Base-by-base conservation (phyloP, 2,888 invertebrate species). In the Tricholauxania praeusta region DNA sequence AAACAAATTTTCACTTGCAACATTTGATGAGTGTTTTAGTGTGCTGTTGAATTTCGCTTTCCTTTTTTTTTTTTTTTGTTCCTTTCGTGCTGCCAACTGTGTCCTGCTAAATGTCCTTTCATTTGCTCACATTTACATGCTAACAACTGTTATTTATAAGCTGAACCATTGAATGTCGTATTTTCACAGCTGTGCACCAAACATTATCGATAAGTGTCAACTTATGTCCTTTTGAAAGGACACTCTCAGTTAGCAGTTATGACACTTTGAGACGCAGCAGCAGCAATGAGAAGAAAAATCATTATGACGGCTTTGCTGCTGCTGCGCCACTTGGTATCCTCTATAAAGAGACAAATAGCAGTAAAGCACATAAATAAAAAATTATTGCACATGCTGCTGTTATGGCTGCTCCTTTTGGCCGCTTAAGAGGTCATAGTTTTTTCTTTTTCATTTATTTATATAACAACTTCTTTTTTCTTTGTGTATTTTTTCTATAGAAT, bases 191-290 rank as follows among this genome's bases (percentile, higher is more conserved):
- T 76, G 76, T 67, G 72, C 69, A 62, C 19, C 71, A 74, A 73
- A 74, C 76, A 75, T 74, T 76, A 76, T 75, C 76, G 76, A 76
- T 76, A 76, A 76, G 76, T 76, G 75, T 72, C 76, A 76, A 74
- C 75, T 75, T 72, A 74, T 76, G 65, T 74, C 74, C 72, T 75
- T 69, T 39, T 39, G 28, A 28, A 39, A 62, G 60, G 39, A 17
- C 17, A n/a, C 60, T 39, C 39, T 62, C 28, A 62, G 60, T 62
- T 28, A 17, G 57, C 57, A 12, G 22, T 75, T 53, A 66, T 75
- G 76, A 72, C 76, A 75, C 74, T 75, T 74, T 47, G 74, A 76
- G 73, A 71, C 72, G 74, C 68, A 68, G 62, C 67, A 66, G 60
- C 14, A 2, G 19, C 55, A 17, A 12, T 15, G 14, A 57, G 55